Conservation (phyloP, 2,797 vertebrate genomes). For the Peromyscus attwateri region DNA sequence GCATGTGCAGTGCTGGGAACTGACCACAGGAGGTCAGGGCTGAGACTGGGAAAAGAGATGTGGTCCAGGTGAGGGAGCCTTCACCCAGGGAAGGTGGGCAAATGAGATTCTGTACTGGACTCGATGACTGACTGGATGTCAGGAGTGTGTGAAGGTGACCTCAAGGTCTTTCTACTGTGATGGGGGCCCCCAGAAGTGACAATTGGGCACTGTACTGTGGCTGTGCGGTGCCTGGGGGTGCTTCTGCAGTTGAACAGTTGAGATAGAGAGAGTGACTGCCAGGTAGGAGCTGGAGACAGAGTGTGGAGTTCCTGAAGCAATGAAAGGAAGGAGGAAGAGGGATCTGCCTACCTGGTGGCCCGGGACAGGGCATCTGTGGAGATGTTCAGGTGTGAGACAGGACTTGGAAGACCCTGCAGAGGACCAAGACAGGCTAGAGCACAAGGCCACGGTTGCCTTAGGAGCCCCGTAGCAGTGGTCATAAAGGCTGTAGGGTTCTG, state of each 20-base stretch:
- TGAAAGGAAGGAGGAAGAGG: not conserved
- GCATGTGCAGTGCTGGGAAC: not conserved
- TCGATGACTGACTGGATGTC: not conserved
- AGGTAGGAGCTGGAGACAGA: too few relatives aligned
- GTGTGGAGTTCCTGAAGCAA: not conserved
- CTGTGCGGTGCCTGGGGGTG: not conserved
- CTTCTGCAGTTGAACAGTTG: rapidly evolving
- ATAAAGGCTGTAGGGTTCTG: not conserved
- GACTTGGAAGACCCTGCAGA: not conserved
- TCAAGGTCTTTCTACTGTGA: not conserved
- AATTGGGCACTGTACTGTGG: rapidly evolving
- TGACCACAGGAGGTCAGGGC: slow-evolving; percentile 53
- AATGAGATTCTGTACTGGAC: rapidly evolving
- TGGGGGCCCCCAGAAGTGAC: not conserved
- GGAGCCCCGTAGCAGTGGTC: rapidly evolving
- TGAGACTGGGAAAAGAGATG: not conserved
- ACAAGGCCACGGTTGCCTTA: rapidly evolving
- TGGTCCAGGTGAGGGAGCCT: not conserved
- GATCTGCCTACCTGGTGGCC: too few relatives aligned
- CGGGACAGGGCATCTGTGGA: not conserved
- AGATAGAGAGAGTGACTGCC: too few relatives aligned
- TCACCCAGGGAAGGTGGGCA: rapidly evolving
- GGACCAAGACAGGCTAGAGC: not conserved
- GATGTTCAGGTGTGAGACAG: not conserved
- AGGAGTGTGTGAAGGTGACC: not conserved